Evolutionary conservation across 2,888 invertebrate genomes (phyloP).

Genomic region (Aphodius sticticus): DNA sequence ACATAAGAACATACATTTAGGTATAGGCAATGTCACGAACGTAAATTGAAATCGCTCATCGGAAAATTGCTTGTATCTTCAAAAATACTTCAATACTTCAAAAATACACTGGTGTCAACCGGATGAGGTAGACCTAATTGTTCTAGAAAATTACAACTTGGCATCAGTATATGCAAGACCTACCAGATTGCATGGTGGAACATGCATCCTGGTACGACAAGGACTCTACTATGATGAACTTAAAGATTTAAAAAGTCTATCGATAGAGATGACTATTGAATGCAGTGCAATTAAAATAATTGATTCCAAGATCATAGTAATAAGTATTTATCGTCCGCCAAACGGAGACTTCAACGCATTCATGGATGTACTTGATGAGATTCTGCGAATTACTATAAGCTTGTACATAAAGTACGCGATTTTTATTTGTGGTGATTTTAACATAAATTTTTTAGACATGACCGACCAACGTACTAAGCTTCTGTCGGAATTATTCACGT

Average conservation of each 20-base stretch:
- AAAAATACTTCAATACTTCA: no score
- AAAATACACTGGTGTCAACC: constrained; percentile 4
- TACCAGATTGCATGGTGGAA: neutral
- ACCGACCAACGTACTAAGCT: neutral
- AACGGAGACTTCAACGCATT: neutral
- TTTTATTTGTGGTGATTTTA: neutral
- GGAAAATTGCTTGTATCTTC: no score
- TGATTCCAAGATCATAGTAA: neutral
- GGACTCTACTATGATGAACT: constrained; percentile 8
- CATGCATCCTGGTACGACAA: constrained; percentile 5
- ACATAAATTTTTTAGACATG: neutral
- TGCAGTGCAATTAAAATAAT: constrained; percentile 10
- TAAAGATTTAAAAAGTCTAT: neutral
- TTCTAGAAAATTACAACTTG: neutral
- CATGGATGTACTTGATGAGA: neutral
- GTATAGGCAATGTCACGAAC: no score
- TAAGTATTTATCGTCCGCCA: constrained; percentile 5
- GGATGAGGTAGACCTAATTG: constrained; percentile 12
- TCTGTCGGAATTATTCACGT: neutral
- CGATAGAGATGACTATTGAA: neutral
- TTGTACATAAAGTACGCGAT: neutral
- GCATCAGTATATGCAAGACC: constrained; percentile 10
- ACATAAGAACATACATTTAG: no score
- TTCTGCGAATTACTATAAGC: neutral
- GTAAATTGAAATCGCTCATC: no score